Evolutionary conservation across 2,888 invertebrate genomes (phyloP), one percentile per base, ranked within the genome.

Genomic region (Brachycybe producta): DNA sequence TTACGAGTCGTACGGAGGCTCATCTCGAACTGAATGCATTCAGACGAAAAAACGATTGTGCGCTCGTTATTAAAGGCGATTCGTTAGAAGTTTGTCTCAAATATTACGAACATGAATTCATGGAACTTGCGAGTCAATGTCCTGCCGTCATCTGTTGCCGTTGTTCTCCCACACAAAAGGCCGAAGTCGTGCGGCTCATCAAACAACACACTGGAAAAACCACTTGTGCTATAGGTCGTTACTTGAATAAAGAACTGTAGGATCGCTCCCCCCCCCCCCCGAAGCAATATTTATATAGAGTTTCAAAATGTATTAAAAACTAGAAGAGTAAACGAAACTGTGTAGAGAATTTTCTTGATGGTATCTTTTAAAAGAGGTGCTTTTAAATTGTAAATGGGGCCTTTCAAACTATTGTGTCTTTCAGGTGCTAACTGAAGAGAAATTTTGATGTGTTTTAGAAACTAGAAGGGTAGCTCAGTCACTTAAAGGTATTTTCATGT

Each of bases 61-160:
- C 76, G 2, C 69, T 79, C n/a, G 73, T 80, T 41, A 81, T 82
- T 56, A 75, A 75, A 48, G 82, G 82, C 1, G 77, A 80, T 58
- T 76, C 80, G 1, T 65, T 83, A 42, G 80, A 81, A 66, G 74
- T 80, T 27, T 81, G 80, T 61, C 66, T 82, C 57, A 75, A 77
- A 61, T 80, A 75, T 63, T 82, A 82, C 62, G 78, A 82, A 58
- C 73, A 75, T 54, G 82, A 83, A 66, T 78, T 80, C 64, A 75
- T 82, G 63, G 81, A 83, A 61, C 65, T 82, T 45, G 81, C 80
- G 0, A 79, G 79, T 60, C 74, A 75, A 49, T 79, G 79, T 60
- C 80, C 81, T 0, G 79, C 80, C 17, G 82, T 83, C 2, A 79
- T 83, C 3, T 81, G 81, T 54, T 83, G 82, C 60, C 72, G 82